Base-by-base conservation (phyloP, 1,140 invertebrate species). In the Eriosoma lanigerum region DNA sequence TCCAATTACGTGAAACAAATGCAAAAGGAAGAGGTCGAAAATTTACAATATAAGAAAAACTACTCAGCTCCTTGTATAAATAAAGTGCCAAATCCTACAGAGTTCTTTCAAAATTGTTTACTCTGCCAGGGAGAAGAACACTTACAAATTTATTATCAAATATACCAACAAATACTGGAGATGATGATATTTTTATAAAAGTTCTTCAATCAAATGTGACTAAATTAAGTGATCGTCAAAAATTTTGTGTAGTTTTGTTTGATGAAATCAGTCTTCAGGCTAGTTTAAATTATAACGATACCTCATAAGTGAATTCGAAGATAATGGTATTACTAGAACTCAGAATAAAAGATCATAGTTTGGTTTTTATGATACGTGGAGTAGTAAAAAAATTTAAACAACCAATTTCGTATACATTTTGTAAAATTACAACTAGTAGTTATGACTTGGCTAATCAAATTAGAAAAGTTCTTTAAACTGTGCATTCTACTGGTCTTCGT, bases 331-430 rank as follows among this genome's bases (percentile, higher is more conserved):
- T 1, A 19, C 32, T 24, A 66, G 38, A 10, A 66, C 62, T 21
- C 62, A 66, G 8, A 44, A 66, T 66, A 21, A 32, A 19, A 15
- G 62, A 66, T 3, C 62, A 66, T 3, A 0, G n/a, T 1, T 13
- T 66, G 8, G 32, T 66, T 32, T 66, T 66, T 13, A 15, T 66
- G 10, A 44, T 66, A 19, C 19, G 38, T n/a, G 62, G 62, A n/a
- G 62, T 66, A 9, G 32, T 66, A n/a, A 66, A 66, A 12, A 38
- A 64, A n/a, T 64, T 19, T 38, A 64, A 64, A n/a, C 29, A 64
- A 64, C 60, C 29, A 0, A 38, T 44, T 10, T 66, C n/a, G 1
- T 66, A 66, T 9, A 38, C 62, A 38, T 66, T 66, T 44, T 66
- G 62, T 44, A 66, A 66, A 21, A 66, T 29, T 21, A 66, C 29